Evolutionary conservation across 2,888 invertebrate species (phyloP), one percentile per base, ranked within the genome.

Genomic region (Melieria picta): DNA sequence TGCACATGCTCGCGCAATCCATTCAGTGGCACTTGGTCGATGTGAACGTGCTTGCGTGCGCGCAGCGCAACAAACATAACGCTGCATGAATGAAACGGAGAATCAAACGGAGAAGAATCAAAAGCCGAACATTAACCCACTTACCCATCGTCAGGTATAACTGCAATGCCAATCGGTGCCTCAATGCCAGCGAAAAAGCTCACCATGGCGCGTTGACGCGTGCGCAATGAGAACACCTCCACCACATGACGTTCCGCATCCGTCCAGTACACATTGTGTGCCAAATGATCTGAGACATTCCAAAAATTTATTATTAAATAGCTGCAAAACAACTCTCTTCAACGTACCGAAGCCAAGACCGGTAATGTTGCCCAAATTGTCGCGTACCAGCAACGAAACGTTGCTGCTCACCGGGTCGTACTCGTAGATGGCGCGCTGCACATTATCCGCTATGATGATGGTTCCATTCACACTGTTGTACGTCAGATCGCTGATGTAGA

Each of bases 211-310:
- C 91, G 89, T 7, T 90, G 86, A 42, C 86, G 86, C 0, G 90
- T 92, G 63, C 86, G 87, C 61, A 94, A 79, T 0, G 91, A 93
- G 10, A 91, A 82, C 4, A 91, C 90, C 81, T 94, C 94, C 1
- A 95, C 86, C 0, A 89, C 89, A 67, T 89, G 89, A 10, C 89
- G 89, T 0, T 89, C 89, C 0, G 88, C 87, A 83, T 95, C 93
- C 71, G 91, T 87, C 87, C 93, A 91, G 83, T 94, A 96, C 0
- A 96, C 84, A 76, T 91, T 92, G 73, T 93, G 91, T 0, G 93
- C 91, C 7, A 91, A 87, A 77, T 91, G 89, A 87, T 95, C 95
- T 92, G 80, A 0, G 79, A 80, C 46, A 45, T 69, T 57, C 65
- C 11, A 3, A 30, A 30, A 30, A 30, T 30, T 1, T 30, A 30